Base-by-base conservation (phyloP, 2,113 vertebrate species). In the Progne subis region DNA sequence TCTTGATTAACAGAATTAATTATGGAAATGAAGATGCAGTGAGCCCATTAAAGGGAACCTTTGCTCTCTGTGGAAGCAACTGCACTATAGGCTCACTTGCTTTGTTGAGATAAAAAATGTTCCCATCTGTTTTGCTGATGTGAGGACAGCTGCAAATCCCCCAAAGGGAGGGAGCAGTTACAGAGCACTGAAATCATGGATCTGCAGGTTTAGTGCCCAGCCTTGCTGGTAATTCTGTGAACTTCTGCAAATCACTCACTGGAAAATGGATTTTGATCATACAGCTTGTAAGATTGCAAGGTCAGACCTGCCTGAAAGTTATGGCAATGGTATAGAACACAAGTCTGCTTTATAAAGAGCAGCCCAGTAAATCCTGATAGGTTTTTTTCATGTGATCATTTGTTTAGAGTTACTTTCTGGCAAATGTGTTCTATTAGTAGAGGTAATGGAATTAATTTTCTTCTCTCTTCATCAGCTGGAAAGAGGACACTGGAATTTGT, bases 1-100 rank as follows among this genome's bases (percentile, higher is more conserved):
- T 71, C 74, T 52, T 91, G 87, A 90, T 92, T 69, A 88, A 70
- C 55, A 86, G 47, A 92, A 90, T 92, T 95, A 93, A 77, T 92
- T 94, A 88, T 57, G 68, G 60, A 93, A 74, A 94, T 83, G 47
- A 92, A 75, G 84, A 59, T 74, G 49, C 47, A 63, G 34, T 28
- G 34, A 92, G 80, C 60, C 47, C 55, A 74, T 94, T 90, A 88
- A 92, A 86, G 64, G 64, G 39, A 88, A 93, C 82, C 82, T 86
- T 90, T 86, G 92, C 56, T 94, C 57, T 88, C 77, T 64, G 7
- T 83, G 76, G 91, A 93, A 90, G 69, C 4, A 8, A 61, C 60
- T 34, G 55, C 63, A 15, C 43, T 91, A 8, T 49, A 29, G 32
- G n/a, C 76, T 90, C 47, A 4, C 68, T 82, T 34, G 43, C 49